Evolutionary conservation across 2,113 vertebrate species (phyloP).

Genomic region (Vanacampus margaritifer): DNA sequence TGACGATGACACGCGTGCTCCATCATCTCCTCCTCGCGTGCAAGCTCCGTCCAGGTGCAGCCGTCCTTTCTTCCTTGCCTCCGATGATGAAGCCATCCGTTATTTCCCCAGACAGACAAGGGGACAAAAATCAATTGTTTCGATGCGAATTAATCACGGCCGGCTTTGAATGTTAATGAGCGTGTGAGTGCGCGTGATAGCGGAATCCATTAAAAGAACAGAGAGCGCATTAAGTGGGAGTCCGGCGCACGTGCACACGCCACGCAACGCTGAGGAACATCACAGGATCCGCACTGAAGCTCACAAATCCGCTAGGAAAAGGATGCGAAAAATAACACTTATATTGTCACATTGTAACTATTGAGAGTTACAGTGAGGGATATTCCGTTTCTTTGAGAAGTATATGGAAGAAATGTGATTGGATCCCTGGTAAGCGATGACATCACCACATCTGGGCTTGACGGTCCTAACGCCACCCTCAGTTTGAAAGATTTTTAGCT

Average conservation of each 20-base stretch:
- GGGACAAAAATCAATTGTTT: slow-evolving; percentile 68
- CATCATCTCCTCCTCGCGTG: slow-evolving; percentile 4
- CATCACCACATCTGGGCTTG: background rate
- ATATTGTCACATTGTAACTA: background rate
- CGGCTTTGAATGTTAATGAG: slow-evolving; percentile 60
- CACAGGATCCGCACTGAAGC: background rate
- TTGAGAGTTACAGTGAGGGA: background rate
- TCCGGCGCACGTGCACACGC: background rate
- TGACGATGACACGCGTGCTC: background rate
- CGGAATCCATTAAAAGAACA: slow-evolving; percentile 5
- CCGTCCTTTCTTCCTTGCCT: background rate
- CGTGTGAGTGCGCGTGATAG: slow-evolving; percentile 5
- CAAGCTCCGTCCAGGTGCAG: slow-evolving; percentile 2
- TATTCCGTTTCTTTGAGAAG: background rate
- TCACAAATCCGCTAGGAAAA: background rate
- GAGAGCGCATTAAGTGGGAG: slow-evolving; percentile 3
- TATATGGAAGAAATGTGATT: background rate
- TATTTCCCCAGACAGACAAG: slow-evolving; percentile 65
- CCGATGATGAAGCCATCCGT: slow-evolving; percentile 68
- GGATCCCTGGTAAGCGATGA: background rate
- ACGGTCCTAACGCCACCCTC: too few species aligned
- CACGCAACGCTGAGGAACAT: background rate
- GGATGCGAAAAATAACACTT: background rate
- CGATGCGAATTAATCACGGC: slow-evolving; percentile 61
- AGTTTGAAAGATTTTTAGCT: too few species aligned